Evolutionary conservation across 2,888 invertebrate species (phyloP).

Genomic region (Melipona beecheii): DNA sequence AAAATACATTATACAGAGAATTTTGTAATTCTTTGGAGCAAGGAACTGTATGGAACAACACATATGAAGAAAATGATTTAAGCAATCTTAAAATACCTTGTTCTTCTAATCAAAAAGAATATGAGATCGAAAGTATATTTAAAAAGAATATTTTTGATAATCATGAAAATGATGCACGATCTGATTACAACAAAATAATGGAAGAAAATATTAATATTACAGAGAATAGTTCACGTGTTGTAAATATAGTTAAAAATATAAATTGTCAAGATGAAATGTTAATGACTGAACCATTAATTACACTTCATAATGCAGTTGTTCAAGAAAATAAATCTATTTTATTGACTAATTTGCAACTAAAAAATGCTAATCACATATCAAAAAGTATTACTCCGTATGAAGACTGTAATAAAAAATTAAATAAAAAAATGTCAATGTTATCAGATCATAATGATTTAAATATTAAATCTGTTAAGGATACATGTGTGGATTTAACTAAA

Average conservation of each 20-base stretch:
- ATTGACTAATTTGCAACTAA: background rate
- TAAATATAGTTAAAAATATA: constrained; percentile 1
- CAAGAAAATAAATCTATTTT: background rate
- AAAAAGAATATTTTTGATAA: constrained; percentile 6
- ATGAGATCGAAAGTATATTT: background rate
- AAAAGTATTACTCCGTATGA: constrained; percentile 25
- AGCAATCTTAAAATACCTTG: constrained; percentile 62
- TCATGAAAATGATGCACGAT: background rate
- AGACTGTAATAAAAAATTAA: constrained; percentile 13
- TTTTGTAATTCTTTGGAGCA: constrained; percentile 79
- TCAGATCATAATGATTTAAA: constrained; percentile 7
- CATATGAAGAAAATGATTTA: constrained; percentile 79
- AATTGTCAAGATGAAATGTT: background rate
- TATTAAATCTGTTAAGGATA: constrained; percentile 16
- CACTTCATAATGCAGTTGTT: background rate
- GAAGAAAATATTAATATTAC: background rate
- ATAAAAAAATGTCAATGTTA: background rate
- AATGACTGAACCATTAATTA: background rate
- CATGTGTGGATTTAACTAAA: constrained; percentile 58
- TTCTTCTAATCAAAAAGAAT: constrained; percentile 3
- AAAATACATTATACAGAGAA: constrained; percentile 70
- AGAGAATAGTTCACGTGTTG: background rate
- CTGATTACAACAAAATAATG: background rate
- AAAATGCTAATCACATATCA: background rate
- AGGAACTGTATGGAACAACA: constrained; percentile 79